Percentiles rank a stretch among this genome's conserved stretches.
These are phyloP conservation scores for Grallaria varia DNA, from an alignment of 2,113 vertebrate genomes.

Conservation along the genomic window DNA sequence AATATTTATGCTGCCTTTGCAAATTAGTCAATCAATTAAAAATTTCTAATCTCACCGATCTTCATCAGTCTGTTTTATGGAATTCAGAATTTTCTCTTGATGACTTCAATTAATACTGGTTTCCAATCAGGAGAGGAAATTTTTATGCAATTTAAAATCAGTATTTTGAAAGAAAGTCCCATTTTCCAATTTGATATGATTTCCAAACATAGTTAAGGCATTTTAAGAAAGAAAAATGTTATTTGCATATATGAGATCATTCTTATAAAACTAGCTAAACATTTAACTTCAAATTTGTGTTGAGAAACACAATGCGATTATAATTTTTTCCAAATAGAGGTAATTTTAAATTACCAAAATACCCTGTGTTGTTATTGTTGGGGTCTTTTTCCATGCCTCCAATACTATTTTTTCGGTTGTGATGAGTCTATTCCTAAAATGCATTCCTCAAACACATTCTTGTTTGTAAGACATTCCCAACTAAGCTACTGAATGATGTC, in stretches of 20 bases:
- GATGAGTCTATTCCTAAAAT: neutral
- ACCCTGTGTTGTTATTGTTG: fast-evolving
- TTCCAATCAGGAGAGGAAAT: neutral
- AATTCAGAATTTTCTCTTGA: neutral
- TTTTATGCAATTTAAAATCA: neutral
- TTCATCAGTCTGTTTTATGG: neutral
- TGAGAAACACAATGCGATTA: neutral
- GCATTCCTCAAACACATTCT: neutral
- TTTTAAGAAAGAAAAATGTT: neutral
- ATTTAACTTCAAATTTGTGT: neutral
- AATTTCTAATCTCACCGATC: neutral
- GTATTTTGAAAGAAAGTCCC: neutral
- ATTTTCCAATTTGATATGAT: neutral
- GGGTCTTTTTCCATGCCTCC: fast-evolving
- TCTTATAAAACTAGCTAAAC: neutral
- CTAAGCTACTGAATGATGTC: neutral
- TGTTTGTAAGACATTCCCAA: neutral
- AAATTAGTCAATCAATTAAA: neutral
- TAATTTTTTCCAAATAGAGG: neutral
- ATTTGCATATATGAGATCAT: neutral
- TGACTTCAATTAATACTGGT: neutral
- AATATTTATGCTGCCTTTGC: neutral
- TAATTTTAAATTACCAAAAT: neutral
- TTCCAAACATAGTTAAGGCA: neutral
- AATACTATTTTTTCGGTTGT: neutral